Evolutionary conservation across 2,797 vertebrate species (phyloP).

Genomic region (Loriculus beryllinus): DNA sequence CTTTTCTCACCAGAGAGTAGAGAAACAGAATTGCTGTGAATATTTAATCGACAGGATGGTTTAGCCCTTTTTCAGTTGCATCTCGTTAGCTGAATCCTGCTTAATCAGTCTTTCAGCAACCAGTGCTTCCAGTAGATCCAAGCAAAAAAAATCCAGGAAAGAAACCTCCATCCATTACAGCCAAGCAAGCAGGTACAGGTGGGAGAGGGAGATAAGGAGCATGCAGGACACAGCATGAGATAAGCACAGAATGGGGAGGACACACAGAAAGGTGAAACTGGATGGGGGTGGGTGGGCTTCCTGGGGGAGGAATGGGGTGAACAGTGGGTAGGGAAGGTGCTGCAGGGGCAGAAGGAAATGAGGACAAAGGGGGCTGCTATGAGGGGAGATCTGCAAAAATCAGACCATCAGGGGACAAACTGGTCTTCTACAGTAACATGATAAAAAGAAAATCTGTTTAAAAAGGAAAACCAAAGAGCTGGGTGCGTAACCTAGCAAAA

Average conservation of each 20-base stretch:
- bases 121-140: not conserved
- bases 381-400: not conserved
- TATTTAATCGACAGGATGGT: not conserved
- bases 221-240: not conserved
- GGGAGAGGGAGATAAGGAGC: not conserved
- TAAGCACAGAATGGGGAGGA: not conserved
- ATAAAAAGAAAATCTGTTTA: not conserved
- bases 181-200: not conserved
- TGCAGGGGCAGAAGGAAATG: not conserved
- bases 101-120: not conserved
- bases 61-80: not conserved
- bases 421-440: not conserved
- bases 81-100: not conserved
- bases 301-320: not conserved
- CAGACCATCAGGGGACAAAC: not conserved
- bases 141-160: not conserved
- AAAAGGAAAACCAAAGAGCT: constrained; percentile 32
- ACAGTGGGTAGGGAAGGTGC: not conserved
- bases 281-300: not conserved
- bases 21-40: not conserved
- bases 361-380: not conserved
- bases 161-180: not conserved
- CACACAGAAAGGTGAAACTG: not conserved
- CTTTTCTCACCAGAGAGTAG: not conserved
- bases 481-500: constrained; percentile 40